These are phyloP conservation scores for Limnephilus rhombicus DNA, from an alignment of 2,888 invertebrate species.

Conservation along the genomic window DNA sequence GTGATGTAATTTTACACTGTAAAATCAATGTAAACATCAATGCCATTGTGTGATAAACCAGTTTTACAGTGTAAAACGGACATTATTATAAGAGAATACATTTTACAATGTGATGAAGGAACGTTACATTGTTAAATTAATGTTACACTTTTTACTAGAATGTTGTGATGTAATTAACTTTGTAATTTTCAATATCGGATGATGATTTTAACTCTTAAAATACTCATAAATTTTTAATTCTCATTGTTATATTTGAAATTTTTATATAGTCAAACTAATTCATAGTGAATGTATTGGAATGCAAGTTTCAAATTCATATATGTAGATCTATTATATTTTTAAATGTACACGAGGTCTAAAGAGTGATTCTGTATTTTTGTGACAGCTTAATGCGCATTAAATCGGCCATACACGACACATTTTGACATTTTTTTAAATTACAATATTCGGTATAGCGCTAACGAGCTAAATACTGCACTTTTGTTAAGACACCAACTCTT, in stretches of 20 bases:
- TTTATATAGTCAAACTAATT: no score
- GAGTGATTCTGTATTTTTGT: no score
- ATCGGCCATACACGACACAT: no score
- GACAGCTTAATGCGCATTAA: no score
- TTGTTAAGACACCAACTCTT: no score
- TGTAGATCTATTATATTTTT: no score
- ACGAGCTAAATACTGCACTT: no score
- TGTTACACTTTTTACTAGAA: background rate
- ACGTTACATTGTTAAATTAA: no score
- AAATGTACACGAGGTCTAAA: no score
- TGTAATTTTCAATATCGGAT: background rate
- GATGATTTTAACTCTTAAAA: background rate
- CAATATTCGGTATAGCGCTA: no score
- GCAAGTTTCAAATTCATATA: background rate
- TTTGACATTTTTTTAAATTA: no score
- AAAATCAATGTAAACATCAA: background rate
- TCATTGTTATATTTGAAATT: background rate
- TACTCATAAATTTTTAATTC: background rate
- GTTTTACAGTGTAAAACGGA: no score
- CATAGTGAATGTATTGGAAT: background rate
- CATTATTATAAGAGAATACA: background rate
- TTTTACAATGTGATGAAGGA: background rate
- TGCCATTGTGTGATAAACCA: background rate
- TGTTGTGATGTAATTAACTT: background rate
- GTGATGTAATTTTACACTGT: background rate